phyloP scores from a whole-genome alignment of 1,140 invertebrate genomes.

The Temnothorax curvispinosus region DNA sequence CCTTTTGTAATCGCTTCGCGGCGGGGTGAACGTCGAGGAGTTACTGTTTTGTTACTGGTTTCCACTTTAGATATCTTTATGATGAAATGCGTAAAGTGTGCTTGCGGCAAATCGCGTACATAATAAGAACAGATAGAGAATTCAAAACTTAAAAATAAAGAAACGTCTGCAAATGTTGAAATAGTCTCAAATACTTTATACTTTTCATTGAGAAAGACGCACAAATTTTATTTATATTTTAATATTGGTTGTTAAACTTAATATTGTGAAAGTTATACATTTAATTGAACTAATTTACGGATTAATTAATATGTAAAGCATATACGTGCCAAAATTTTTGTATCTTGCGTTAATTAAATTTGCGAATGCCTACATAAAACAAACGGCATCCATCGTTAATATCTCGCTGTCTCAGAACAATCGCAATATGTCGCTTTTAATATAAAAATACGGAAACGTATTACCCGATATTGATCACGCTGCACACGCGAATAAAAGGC shows the following conservation, averaged over 20 bases:
- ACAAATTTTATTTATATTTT: not conserved
- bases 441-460: slow-evolving; percentile 22
- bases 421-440: slow-evolving; percentile 1
- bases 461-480: slow-evolving; percentile 39
- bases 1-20: slow-evolving; percentile 5
- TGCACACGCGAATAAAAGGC: slow-evolving; percentile 26
- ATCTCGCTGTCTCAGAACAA: slow-evolving; percentile 19
- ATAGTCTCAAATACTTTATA: not conserved
- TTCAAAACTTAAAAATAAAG: not conserved
- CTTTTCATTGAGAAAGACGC: not conserved
- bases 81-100: not conserved
- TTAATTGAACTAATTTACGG: not conserved
- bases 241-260: not conserved
- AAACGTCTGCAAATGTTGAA: not conserved
- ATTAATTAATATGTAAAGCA: slow-evolving; percentile 6
- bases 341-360: slow-evolving; percentile 9
- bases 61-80: not conserved
- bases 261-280: not conserved
- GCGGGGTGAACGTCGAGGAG: not conserved
- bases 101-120: not conserved
- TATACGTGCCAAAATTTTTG: not conserved
- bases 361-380: not conserved
- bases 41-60: not conserved
- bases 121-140: not conserved
- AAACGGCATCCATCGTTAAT: not conserved